Conservation (phyloP, 1,140 invertebrate genomes). For the Grapholita molesta region DNA sequence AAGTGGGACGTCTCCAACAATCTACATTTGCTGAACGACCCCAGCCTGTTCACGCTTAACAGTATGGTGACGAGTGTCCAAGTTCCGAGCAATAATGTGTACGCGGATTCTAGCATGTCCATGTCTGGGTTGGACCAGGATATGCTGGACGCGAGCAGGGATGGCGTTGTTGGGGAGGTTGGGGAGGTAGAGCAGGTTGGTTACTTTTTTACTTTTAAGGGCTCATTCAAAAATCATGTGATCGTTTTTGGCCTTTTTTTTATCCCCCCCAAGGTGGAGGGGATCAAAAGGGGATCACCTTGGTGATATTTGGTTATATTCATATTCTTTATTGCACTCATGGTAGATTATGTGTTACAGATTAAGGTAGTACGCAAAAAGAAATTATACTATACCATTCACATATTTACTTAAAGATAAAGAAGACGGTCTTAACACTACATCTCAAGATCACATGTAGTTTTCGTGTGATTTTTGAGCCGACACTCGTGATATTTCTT, state of each 20-base stretch:
- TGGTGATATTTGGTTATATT: too few relatives aligned
- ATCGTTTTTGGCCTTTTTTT: not conserved
- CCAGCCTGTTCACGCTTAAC: conserved; percentile 75
- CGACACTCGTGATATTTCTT: too few relatives aligned
- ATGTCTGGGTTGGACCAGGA: conserved; percentile 79
- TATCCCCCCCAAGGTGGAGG: too few relatives aligned
- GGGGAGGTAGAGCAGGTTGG: conserved; percentile 51
- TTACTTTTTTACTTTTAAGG: not conserved
- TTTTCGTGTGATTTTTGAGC: too few relatives aligned
- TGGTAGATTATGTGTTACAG: too few relatives aligned
- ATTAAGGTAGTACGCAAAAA: too few relatives aligned
- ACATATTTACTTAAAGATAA: too few relatives aligned
- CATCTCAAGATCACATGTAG: too few relatives aligned
- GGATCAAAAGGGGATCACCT: too few relatives aligned
- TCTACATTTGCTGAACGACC: conserved; percentile 78
- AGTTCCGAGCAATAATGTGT: conserved; percentile 60
- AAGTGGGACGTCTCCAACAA: conserved; percentile 81
- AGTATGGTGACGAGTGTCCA: conserved; percentile 73
- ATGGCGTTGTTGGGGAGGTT: conserved; percentile 36
- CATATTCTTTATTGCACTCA: too few relatives aligned
- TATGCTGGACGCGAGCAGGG: conserved; percentile 69
- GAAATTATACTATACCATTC: too few relatives aligned
- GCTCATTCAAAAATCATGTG: not conserved
- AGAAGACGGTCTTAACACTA: too few relatives aligned
- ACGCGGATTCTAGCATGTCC: conserved; percentile 76